A percentile compares a stretch with the other conserved stretches of the same genome.
These are phyloP conservation scores for Troilus luridus DNA, from an alignment of 2,888 invertebrate genomes.

Conservation along the genomic window DNA sequence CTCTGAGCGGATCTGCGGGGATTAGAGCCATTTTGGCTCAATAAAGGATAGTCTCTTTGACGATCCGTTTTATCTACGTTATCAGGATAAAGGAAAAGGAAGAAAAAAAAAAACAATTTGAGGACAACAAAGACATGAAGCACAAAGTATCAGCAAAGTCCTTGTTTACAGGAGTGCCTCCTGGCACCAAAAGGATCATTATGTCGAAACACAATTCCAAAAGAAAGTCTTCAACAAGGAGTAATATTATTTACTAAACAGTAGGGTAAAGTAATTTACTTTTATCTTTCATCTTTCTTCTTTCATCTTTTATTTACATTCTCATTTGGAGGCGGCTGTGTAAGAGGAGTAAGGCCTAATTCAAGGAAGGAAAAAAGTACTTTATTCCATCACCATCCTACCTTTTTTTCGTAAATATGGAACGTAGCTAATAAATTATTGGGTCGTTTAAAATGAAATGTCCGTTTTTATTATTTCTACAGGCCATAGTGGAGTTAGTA, in stretches of 20 bases:
- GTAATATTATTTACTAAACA: neutral
- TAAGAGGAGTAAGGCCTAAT: too few relatives aligned
- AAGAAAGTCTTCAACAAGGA: neutral
- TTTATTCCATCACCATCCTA: too few relatives aligned
- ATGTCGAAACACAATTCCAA: neutral
- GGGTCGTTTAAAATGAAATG: too few relatives aligned
- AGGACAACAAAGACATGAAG: neutral
- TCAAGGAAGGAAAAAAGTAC: too few relatives aligned
- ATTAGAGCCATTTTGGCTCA: conserved; percentile 28
- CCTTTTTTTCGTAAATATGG: too few relatives aligned
- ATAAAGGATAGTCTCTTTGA: conserved; percentile 5
- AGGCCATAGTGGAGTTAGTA: too few relatives aligned
- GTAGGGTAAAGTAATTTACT: too few relatives aligned
- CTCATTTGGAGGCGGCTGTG: too few relatives aligned
- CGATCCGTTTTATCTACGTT: neutral
- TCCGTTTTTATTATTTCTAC: too few relatives aligned
- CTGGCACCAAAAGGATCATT: neutral
- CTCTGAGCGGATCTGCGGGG: neutral
- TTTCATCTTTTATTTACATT: too few relatives aligned
- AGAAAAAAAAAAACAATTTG: neutral
- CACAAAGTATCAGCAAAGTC: neutral
- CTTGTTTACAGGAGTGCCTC: neutral
- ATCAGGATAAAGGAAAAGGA: neutral
- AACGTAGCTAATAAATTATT: too few relatives aligned
- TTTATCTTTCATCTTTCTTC: too few relatives aligned